Percentiles rank a stretch among this genome's conserved stretches.
phyloP scores from a whole-genome alignment of 2,797 vertebrate genomes.

The Eulemur mongoz region DNA sequence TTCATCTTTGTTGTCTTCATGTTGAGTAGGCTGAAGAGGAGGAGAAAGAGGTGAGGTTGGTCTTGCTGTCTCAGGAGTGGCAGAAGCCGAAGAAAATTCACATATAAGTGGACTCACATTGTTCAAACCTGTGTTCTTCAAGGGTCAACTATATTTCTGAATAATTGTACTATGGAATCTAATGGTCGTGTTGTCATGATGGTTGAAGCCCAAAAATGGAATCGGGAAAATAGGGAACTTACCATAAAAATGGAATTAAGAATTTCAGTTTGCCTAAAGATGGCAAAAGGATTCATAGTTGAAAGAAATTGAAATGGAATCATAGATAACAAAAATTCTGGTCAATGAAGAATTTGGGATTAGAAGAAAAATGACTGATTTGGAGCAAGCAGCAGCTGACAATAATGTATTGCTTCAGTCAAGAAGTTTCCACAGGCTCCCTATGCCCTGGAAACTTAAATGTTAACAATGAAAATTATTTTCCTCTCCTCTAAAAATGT shows the following conservation, averaged over 20 bases:
- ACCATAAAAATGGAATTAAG: background rate
- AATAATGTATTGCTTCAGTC: background rate
- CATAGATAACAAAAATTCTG: background rate
- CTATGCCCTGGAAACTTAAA: background rate
- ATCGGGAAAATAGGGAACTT: background rate
- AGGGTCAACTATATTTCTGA: background rate
- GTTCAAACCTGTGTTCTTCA: background rate
- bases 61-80: background rate
- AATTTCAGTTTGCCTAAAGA: slow-evolving; percentile 16
- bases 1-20: background rate
- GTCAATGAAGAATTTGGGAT: background rate
- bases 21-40: background rate
- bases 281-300: background rate
- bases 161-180: background rate
- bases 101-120: background rate
- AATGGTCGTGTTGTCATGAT: background rate
- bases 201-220: background rate
- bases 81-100: background rate
- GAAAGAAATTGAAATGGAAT: background rate
- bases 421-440: background rate
- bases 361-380: background rate
- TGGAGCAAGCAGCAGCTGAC: background rate
- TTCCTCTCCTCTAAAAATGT: background rate
- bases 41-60: background rate
- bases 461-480: background rate